These are phyloP conservation scores for Rhamnusium bicolor DNA, from an alignment of 2,888 invertebrate genomes.

Conservation along the genomic window DNA sequence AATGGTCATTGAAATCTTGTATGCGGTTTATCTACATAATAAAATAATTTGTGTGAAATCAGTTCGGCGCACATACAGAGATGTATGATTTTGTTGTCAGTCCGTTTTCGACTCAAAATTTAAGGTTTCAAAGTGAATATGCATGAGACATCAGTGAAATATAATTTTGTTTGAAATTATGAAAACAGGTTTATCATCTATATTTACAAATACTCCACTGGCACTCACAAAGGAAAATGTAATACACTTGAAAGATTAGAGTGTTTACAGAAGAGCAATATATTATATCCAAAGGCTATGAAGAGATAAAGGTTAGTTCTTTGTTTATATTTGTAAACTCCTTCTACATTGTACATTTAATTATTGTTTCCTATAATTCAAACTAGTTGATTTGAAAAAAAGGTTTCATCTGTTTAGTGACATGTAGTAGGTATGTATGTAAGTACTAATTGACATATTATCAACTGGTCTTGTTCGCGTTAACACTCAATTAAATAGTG, in stretches of 20 bases:
- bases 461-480: no score
- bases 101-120: not conserved
- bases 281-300: constrained; percentile 14
- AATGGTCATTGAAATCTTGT: not conserved
- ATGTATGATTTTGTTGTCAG: not conserved
- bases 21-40: not conserved
- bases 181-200: not conserved
- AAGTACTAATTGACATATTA: not conserved
- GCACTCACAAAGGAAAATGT: not conserved
- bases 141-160: not conserved
- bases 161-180: not conserved
- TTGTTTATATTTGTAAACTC: no score
- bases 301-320: constrained; percentile 2
- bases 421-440: not conserved
- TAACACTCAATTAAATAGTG: no score
- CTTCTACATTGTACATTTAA: not conserved
- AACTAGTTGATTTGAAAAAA: not conserved
- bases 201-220: not conserved
- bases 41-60: not conserved
- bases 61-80: not conserved
- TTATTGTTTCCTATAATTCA: not conserved
- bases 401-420: not conserved
- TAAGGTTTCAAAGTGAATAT: not conserved
- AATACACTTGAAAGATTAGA: constrained; percentile 20
- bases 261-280: constrained; percentile 4